Conservation (phyloP, 2,113 vertebrate species). For the Thunnus thynnus region DNA sequence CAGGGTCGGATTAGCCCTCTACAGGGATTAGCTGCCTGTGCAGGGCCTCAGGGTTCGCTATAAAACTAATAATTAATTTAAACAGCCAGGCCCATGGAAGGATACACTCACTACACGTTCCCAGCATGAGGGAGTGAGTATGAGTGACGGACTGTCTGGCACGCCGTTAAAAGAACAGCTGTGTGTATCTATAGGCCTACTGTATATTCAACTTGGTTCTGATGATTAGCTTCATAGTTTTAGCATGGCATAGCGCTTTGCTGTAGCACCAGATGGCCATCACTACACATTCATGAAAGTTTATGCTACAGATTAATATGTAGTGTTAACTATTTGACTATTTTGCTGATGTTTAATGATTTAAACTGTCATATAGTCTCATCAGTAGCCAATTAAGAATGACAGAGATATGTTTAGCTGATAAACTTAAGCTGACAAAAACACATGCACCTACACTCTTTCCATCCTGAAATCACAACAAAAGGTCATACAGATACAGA, state of each 20-base stretch:
- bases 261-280: background rate
- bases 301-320: conserved; percentile 6
- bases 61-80: conserved; percentile 93
- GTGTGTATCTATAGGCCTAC: conserved; percentile 37
- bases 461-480: conserved; percentile 36
- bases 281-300: background rate
- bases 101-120: conserved; percentile 80
- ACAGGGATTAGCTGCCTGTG: conserved; percentile 88
- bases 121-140: conserved; percentile 64
- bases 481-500: conserved; percentile 35
- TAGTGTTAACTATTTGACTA: conserved; percentile 8
- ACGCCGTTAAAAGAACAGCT: conserved; percentile 50
- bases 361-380: conserved; percentile 8
- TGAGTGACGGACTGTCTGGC: conserved; percentile 77
- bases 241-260: background rate
- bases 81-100: conserved; percentile 83
- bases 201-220: conserved; percentile 43
- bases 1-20: conserved; percentile 88
- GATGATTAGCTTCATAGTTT: conserved; percentile 14
- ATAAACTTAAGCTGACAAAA: conserved; percentile 27
- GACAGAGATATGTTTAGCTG: conserved; percentile 26
- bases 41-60: conserved; percentile 86
- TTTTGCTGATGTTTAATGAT: conserved; percentile 10
- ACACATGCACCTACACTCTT: background rate
- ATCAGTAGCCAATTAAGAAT: conserved; percentile 17